Evolutionary conservation across 2,797 vertebrate genomes (phyloP), one percentile per base, ranked within the genome.

Genomic region (Nannoperca australis): DNA sequence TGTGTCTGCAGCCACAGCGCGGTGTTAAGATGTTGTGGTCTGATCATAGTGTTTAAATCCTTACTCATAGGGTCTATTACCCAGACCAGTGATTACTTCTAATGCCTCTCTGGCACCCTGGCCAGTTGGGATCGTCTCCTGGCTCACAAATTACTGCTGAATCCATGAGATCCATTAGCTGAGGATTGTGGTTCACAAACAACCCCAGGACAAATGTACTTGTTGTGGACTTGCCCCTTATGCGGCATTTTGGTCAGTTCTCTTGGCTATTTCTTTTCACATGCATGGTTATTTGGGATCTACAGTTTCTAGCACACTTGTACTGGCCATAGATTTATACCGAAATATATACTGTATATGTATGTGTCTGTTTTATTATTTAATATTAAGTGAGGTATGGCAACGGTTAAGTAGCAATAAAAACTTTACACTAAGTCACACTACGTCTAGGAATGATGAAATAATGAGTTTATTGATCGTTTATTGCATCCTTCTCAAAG

Each of bases 21-120:
- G 6, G 69, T 47, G 49, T 85, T 85, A 86, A 91, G 88, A 83
- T 78, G 76, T 27, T 90, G 90, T 75, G 89, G 88, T 91, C 83
- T 91, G 81, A 94, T 93, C 87, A 93, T 91, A 93, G 91, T 94
- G 74, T 94, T 94, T 93, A 94, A 91, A 80, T 89, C 84, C 70
- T 91, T 93, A 83, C 92, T 90, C 86, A 91, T 42, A 76, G 82
- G 86, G 82, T 85, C 91, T 93, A 89, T 94, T 95, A 95, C 76
- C 72, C 78, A 92, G 82, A 91, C 85, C 83, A 86, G 85, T 92
- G 81, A 93, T 94, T 94, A 94, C 78, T 82, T 75, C 69, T 88
- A 93, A 92, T 88, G 79, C 88, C 70, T 70, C 81, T 76, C 60
- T 81, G 86, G 79, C 83, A 85, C 77, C 78, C 76, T 60, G 84